Base-by-base conservation (phyloP, 92 coral and sea anemone species). In the Galaxea fascicularis region DNA sequence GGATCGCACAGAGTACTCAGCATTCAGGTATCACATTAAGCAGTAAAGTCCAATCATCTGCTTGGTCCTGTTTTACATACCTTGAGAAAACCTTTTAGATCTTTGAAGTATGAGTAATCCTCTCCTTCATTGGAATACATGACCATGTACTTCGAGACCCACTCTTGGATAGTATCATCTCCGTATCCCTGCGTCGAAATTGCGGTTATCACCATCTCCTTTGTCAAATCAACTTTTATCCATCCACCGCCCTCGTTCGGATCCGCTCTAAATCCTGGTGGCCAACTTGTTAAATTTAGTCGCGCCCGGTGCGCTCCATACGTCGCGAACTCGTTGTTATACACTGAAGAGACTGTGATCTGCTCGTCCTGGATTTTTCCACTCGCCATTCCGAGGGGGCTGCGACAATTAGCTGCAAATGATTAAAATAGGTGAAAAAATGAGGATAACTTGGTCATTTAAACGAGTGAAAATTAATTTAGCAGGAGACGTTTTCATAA, bases 121-220 rank as follows among this genome's bases (percentile, higher is more conserved):
- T 81, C 83, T 16, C 91, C 41, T 6, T 6, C 94, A 26, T 74
- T 84, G 9, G 98, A 94, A 73, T 87, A 94, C 85, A 94, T 84
- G 44, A 94, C 75, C 91, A 89, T 86, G 63, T 84, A 92, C 51
- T 21, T 47, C 74, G 51, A 52, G 6, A 92, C 77, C 98, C 98
- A 94, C 78, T 94, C 98, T 20, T 79, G 86, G 30, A 72, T 79
- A 10, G 51, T 51, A 29, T 92, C 59, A 62, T 94, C 95, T 12
- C 98, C 98, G 71, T 92, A 94, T 0, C 98, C 98, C 77, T 94
- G 98, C 4, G 95, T 89, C 4, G 98, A 91, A 20, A 94, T 82
- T 1, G 87, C 95, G 18, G 98, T 94, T 25, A 94, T 90, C 53
- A 94, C 83, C 91, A 87, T 91, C 52, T 92, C 85, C 73, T 84